These are phyloP conservation scores for Rhopalosiphum nymphaeae DNA, from an alignment of 2,888 invertebrate genomes.

Conservation along the genomic window DNA sequence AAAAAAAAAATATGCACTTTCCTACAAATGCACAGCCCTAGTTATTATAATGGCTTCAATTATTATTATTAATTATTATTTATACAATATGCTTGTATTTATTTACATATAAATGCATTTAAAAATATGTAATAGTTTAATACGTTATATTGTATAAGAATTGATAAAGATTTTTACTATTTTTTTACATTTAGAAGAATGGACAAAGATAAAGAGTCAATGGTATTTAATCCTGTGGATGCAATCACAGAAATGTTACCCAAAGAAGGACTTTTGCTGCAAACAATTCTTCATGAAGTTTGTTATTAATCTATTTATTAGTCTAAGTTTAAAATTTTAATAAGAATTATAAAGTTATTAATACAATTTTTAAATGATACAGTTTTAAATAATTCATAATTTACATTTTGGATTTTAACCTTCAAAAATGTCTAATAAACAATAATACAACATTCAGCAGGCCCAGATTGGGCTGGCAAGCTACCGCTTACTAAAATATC, in stretches of 20 bases:
- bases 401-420: background rate
- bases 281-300: conserved; percentile 41
- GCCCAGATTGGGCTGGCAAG: no score
- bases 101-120: no score
- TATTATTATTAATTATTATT: background rate
- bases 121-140: no score
- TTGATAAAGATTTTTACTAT: background rate
- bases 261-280: conserved; percentile 48
- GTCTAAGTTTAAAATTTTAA: background rate
- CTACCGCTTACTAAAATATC: no score
- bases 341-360: background rate
- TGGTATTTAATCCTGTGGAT: conserved; percentile 58
- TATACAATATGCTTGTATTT: background rate
- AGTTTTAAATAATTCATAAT: background rate
- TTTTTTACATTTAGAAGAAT: conserved; percentile 42
- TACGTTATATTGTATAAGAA: no score
- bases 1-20: no score
- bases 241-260: conserved; percentile 48
- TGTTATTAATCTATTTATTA: conserved; percentile 25
- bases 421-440: background rate
- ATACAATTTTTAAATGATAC: background rate
- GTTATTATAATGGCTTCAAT: background rate
- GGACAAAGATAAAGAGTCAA: conserved; percentile 37
- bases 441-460: background rate
- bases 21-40: no score